Conservation (phyloP, 2,113 vertebrate species). For the Phycodurus eques region DNA sequence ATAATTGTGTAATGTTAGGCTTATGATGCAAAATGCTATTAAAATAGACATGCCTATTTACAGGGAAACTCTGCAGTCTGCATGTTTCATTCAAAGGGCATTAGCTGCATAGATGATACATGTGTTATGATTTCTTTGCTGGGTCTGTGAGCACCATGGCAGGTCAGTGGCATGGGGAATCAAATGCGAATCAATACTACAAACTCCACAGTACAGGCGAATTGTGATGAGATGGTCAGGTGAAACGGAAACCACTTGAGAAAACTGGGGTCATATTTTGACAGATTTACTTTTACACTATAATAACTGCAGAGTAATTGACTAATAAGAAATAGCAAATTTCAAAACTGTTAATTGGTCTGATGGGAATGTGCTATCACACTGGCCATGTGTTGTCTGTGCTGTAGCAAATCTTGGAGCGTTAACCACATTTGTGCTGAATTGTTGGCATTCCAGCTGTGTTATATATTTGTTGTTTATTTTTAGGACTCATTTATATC, state of each 20-base stretch:
- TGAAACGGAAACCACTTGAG: not conserved
- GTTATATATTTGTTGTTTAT: not conserved
- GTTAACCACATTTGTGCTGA: not conserved
- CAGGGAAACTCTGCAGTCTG: not conserved
- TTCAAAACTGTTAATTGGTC: constrained; percentile 1
- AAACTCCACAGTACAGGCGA: not conserved
- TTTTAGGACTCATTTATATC: not conserved
- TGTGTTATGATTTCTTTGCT: not conserved
- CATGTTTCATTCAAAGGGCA: not conserved
- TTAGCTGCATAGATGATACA: not conserved
- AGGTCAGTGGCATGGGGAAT: not conserved
- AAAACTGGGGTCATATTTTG: not conserved
- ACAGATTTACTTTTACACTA: not conserved
- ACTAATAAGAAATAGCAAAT: not conserved
- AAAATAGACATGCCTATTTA: constrained; percentile 13
- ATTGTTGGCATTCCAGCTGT: not conserved
- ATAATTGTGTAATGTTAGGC: constrained; percentile 22
- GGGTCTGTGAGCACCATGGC: not conserved
- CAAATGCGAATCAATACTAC: not conserved
- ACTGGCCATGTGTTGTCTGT: not conserved
- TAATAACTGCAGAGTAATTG: not conserved
- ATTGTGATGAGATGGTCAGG: not conserved
- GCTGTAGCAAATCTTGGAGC: not conserved
- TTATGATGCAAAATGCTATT: constrained; percentile 24
- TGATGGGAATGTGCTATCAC: not conserved